Evolutionary conservation across 2,888 invertebrate genomes (phyloP).

Genomic region (Stramonita haemastoma): DNA sequence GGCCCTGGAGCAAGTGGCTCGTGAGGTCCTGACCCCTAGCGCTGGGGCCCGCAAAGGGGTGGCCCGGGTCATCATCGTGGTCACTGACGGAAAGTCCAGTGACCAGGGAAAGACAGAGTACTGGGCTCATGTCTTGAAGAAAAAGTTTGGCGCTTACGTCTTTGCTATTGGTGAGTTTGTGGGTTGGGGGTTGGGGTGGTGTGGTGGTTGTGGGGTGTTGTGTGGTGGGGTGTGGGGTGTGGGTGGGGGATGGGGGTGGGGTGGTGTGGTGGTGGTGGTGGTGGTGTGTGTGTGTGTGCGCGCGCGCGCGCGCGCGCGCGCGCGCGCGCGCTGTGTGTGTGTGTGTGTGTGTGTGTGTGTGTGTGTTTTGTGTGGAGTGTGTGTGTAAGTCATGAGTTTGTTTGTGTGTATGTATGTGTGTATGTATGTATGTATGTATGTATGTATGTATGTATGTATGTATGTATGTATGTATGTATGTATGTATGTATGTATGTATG

Average conservation of each 20-base stretch:
- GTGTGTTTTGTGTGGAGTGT: too few relatives aligned
- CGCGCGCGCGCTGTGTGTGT: too few relatives aligned
- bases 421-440: too few relatives aligned
- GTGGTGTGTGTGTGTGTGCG: not conserved
- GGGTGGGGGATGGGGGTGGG: not conserved
- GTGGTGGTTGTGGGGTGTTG: not conserved
- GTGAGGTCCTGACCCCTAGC: constrained; percentile 54
- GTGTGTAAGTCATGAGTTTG: not conserved
- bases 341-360: too few relatives aligned
- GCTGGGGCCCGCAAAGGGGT: constrained; percentile 60
- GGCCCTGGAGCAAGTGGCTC: constrained; percentile 60
- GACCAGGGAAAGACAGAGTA: constrained; percentile 56
- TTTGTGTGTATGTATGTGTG: not conserved
- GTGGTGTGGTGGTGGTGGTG: not conserved
- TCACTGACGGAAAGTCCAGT: constrained; percentile 69
- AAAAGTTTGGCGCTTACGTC: constrained; percentile 34
- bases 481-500: too few relatives aligned
- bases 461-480: too few relatives aligned
- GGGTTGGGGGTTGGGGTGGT: not conserved
- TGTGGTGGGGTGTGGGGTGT: too few relatives aligned
- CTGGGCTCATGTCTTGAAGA: constrained; percentile 52
- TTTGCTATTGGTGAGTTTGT: constrained; percentile 42
- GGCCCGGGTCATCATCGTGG: constrained; percentile 62
- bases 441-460: too few relatives aligned
- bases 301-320: not conserved